Conservation (phyloP, 2,888 invertebrate genomes). For the Rhopalosiphum nymphaeae region DNA sequence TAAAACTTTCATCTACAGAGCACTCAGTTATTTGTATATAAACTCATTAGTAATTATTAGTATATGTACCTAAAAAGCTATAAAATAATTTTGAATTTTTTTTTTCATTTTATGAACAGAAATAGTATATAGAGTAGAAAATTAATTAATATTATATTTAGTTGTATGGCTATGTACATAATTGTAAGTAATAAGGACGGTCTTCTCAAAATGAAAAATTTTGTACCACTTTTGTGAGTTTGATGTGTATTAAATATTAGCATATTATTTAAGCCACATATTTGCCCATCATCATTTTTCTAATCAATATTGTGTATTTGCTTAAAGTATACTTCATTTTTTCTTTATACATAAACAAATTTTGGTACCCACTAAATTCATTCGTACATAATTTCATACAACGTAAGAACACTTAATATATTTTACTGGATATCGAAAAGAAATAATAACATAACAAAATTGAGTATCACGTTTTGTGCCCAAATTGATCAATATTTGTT, state of each 20-base stretch:
- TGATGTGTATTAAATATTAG: not conserved
- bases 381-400: not conserved
- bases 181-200: constrained; percentile 55
- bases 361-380: not conserved
- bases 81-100: constrained; percentile 52
- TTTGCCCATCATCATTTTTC: constrained; percentile 9
- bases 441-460: not conserved
- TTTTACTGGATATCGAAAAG: not conserved
- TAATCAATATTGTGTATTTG: not conserved
- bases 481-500: not conserved
- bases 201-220: constrained; percentile 59
- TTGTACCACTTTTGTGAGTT: constrained; percentile 53
- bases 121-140: constrained; percentile 56
- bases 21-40: constrained; percentile 57
- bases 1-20: constrained; percentile 64
- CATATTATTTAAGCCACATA: not conserved
- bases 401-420: not conserved
- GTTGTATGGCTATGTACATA: constrained; percentile 62
- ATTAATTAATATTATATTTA: constrained; percentile 58
- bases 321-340: not conserved
- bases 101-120: constrained; percentile 44
- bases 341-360: not conserved
- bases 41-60: constrained; percentile 44
- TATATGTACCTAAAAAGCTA: constrained; percentile 61
- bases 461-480: not conserved